Conservation (phyloP, 1,140 invertebrate species). For the Gerris buenoi region DNA sequence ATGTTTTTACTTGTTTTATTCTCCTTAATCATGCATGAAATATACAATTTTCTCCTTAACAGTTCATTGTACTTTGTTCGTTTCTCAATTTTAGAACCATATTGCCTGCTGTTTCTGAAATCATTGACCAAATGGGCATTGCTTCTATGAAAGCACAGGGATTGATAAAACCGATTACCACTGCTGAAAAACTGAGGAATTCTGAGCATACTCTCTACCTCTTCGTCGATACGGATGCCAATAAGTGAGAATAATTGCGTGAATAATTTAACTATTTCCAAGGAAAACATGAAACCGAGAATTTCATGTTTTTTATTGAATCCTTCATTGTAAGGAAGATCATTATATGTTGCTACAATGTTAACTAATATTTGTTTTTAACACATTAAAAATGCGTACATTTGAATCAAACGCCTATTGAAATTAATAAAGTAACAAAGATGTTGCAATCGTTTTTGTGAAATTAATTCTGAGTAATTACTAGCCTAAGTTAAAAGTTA, state of each 20-base stretch:
- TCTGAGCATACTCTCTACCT: slow-evolving; percentile 52
- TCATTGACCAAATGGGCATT: slow-evolving; percentile 52
- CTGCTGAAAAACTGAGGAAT: slow-evolving; percentile 44
- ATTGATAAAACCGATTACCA: slow-evolving; percentile 53
- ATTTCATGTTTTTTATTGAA: no score
- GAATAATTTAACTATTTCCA: no score
- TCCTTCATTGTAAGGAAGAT: no score
- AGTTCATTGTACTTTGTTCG: neutral
- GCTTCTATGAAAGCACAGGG: slow-evolving; percentile 57
- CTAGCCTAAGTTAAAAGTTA: no score
- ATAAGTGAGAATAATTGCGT: slow-evolving; percentile 45
- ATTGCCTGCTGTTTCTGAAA: slow-evolving; percentile 42
- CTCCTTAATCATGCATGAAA: neutral
- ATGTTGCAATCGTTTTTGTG: no score
- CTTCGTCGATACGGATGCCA: slow-evolving; percentile 42
- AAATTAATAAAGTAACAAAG: no score
- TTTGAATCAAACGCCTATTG: no score
- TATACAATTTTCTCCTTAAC: neutral
- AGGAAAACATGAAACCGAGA: no score
- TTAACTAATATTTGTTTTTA: no score
- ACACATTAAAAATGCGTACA: no score
- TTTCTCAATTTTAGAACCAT: slow-evolving; percentile 37
- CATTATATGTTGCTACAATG: no score
- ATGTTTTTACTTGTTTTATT: neutral
- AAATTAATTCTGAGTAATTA: no score